Percentiles rank a stretch among this genome's conserved stretches.
phyloP scores from a whole-genome alignment of 1,140 invertebrate species.

The Caligus rogercresseyi region DNA sequence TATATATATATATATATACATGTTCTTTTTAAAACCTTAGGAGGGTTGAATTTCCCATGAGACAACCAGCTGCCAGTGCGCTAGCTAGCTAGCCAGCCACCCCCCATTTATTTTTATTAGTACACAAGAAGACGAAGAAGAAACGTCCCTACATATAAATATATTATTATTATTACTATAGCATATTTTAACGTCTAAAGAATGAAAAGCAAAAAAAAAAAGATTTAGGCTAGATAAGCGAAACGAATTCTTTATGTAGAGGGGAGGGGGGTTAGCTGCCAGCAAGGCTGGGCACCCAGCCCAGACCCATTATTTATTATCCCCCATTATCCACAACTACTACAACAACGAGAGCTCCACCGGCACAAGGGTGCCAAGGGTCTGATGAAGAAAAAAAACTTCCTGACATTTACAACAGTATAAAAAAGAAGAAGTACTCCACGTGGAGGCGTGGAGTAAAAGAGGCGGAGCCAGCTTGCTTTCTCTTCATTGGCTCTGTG shows the following conservation, averaged over 20 bases:
- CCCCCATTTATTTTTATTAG: too few relatives aligned
- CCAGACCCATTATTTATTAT: not conserved
- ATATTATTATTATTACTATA: slow-evolving; percentile 1
- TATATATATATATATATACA: too few relatives aligned
- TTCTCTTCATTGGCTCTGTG: not conserved
- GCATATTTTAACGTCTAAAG: not conserved
- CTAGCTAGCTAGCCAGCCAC: too few relatives aligned
- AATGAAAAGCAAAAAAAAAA: slow-evolving; percentile 35
- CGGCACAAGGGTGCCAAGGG: not conserved
- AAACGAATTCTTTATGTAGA: not conserved
- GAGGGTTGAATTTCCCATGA: too few relatives aligned
- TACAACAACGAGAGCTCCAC: not conserved
- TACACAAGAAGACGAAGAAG: too few relatives aligned
- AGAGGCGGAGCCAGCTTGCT: not conserved
- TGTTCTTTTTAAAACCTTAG: too few relatives aligned
- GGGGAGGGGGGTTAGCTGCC: not conserved
- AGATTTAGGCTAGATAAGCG: not conserved
- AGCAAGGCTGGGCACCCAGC: not conserved
- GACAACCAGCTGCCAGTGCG: too few relatives aligned
- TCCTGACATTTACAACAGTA: not conserved
- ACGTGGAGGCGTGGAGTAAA: not conserved
- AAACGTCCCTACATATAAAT: too few relatives aligned
- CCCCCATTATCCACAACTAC: not conserved
- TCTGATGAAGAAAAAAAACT: not conserved
- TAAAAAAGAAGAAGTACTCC: not conserved